Evolutionary conservation across 1,140 invertebrate genomes (phyloP), one percentile per base, ranked within the genome.

Genomic region (Drosophila ironensis): DNA sequence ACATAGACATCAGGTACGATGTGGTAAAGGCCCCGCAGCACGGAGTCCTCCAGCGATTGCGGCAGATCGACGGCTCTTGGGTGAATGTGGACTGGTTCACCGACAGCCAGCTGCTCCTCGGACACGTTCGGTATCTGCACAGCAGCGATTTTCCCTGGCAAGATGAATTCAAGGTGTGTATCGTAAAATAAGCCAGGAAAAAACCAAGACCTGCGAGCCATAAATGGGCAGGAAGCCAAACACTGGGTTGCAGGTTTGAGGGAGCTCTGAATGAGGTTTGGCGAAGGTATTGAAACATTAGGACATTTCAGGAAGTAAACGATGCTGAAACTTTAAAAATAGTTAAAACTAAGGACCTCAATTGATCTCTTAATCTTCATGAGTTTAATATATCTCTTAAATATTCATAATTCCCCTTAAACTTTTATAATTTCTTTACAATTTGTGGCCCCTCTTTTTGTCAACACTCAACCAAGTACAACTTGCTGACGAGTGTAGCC

Each of bases 141-240:
- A 93, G 92, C 20, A 91, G 91, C 19, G 94, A 94, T 25, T 93
- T 92, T 37, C 94, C 95, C 0, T 91, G 91, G 30, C 93, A 95
- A 60, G 97, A 98, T 90, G 94, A 94, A 80, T 97, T 98, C 87
- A 96, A 95, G 91, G 93, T 94, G 90, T 81, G 59, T 78, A 72
- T 61, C 16, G n/a, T 35, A 12, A 42, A 38, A 59, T 17, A 5
- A 4, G 11, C 30, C 22, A 28, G 48, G 19, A 41, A 51, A 20
- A 17, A 33, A 5, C 30, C 33, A 37, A n/a, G n/a, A 8, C 33
- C 33, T n/a, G n/a, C n/a, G n/a, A n/a, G n/a, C n/a, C 20, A 54
- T 45, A 68, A 68, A 45, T 67, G 41, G 48, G 47, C 40, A 38
- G 40, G 25, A 6, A 40, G 59, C 59, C 59, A 63, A n/a, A 63